Conservation (phyloP, 1,140 invertebrate species). For the Megathymus violae region DNA sequence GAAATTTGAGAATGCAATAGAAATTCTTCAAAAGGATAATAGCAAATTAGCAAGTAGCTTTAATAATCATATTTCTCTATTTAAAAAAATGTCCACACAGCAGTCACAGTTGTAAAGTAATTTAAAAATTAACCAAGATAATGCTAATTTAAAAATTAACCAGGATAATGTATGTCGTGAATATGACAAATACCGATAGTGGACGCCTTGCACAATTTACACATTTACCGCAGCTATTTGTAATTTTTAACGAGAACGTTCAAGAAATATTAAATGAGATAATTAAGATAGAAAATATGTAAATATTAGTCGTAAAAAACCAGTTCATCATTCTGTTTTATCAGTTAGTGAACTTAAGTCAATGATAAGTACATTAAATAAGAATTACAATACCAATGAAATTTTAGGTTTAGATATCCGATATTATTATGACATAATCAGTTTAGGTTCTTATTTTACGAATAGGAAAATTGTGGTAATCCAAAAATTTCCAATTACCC, state of each 20-base stretch:
- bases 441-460: conserved; percentile 14
- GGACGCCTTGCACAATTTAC: conserved; percentile 3
- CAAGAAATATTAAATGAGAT: conserved; percentile 8
- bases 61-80: conserved; percentile 27
- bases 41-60: conserved; percentile 10
- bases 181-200: background rate
- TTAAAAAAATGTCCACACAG: conserved; percentile 25
- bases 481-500: conserved; percentile 9
- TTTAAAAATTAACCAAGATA: conserved; percentile 25
- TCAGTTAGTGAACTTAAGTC: background rate
- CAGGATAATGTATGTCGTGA: background rate
- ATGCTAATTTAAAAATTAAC: no score
- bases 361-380: conserved; percentile 5
- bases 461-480: conserved; percentile 5
- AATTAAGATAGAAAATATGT: conserved; percentile 22
- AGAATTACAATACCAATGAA: conserved; percentile 1
- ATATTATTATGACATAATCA: conserved; percentile 7
- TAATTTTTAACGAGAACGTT: conserved; percentile 20
- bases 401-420: background rate
- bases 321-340: conserved; percentile 3
- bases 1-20: conserved; percentile 31
- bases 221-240: conserved; percentile 19
- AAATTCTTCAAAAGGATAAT: conserved; percentile 23
- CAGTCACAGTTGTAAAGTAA: conserved; percentile 14
- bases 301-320: conserved; percentile 21